Percentiles rank a stretch among this genome's conserved stretches.
Conservation (phyloP, 2,113 vertebrate genomes). For the Tetrao urogallus region DNA sequence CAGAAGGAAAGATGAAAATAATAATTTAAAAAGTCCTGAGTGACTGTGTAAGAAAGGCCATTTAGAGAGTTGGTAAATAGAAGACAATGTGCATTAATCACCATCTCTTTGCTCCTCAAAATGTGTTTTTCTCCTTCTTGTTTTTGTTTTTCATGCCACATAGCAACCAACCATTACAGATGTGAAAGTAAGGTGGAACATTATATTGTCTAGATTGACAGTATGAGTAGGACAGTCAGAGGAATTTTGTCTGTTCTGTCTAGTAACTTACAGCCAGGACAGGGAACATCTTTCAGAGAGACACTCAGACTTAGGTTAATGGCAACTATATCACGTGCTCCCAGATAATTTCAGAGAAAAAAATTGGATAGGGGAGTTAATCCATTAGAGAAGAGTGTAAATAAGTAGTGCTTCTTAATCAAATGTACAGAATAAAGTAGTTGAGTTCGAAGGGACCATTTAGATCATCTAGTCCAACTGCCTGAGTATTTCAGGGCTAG, state of each 20-base stretch:
- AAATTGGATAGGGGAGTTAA: neutral
- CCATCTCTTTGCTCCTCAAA: neutral
- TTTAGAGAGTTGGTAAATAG: neutral
- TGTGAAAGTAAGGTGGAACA: neutral
- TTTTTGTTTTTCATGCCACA: neutral
- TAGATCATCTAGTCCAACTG: neutral
- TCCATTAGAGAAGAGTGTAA: neutral
- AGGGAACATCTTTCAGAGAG: neutral
- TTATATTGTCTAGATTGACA: neutral
- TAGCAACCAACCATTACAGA: neutral
- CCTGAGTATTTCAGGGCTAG: neutral
- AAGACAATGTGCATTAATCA: neutral
- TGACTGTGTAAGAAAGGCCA: neutral
- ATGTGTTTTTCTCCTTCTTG: neutral
- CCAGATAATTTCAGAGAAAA: neutral
- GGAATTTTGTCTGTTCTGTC: neutral
- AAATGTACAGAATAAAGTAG: neutral
- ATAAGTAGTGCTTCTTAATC: neutral
- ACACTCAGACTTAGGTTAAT: neutral
- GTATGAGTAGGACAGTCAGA: neutral
- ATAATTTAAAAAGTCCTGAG: neutral
- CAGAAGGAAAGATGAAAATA: neutral
- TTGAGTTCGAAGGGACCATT: neutral
- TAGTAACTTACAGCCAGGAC: neutral
- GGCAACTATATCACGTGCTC: neutral